These are phyloP conservation scores for Morelia viridis DNA, from an alignment of 2,797 vertebrate genomes.

Conservation along the genomic window DNA sequence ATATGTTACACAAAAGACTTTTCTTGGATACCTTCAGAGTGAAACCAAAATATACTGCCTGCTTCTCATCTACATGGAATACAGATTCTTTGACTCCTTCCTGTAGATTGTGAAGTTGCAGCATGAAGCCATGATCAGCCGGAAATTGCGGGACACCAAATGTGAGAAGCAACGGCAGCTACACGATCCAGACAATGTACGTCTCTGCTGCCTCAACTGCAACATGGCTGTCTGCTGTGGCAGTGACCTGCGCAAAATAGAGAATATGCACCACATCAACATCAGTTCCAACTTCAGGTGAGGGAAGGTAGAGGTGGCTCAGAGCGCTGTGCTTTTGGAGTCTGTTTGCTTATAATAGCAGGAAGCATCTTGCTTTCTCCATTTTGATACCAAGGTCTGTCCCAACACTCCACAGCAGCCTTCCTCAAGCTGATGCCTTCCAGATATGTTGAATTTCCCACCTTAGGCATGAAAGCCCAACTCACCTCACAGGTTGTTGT, in stretches of 20 bases:
- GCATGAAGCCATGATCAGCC: conserved; percentile 36
- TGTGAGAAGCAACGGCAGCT: conserved; percentile 44
- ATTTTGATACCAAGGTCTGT: not conserved
- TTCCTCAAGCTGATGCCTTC: not conserved
- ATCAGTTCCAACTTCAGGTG: conserved; percentile 84
- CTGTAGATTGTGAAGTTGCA: conserved; percentile 80
- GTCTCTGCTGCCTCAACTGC: conserved; percentile 82
- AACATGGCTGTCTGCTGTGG: conserved; percentile 72
- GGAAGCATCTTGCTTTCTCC: not conserved
- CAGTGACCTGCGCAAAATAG: conserved; percentile 81
- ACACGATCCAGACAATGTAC: conserved; percentile 56
- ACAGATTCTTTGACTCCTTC: not conserved
- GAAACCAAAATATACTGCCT: not conserved
- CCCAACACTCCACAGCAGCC: not conserved
- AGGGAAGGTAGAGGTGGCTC: conserved; percentile 54
- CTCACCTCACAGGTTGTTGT: no score
- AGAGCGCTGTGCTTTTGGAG: not conserved
- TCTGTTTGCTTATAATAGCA: not conserved
- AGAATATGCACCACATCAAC: conserved; percentile 83
- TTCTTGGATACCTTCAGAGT: not conserved
- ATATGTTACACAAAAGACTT: no score
- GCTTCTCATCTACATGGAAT: not conserved
- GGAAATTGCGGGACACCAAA: conserved; percentile 47
- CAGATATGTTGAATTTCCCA: not conserved
- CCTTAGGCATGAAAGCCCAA: no score